Evolutionary conservation across 2,113 vertebrate species (phyloP).

Genomic region (Mesitornis unicolor): DNA sequence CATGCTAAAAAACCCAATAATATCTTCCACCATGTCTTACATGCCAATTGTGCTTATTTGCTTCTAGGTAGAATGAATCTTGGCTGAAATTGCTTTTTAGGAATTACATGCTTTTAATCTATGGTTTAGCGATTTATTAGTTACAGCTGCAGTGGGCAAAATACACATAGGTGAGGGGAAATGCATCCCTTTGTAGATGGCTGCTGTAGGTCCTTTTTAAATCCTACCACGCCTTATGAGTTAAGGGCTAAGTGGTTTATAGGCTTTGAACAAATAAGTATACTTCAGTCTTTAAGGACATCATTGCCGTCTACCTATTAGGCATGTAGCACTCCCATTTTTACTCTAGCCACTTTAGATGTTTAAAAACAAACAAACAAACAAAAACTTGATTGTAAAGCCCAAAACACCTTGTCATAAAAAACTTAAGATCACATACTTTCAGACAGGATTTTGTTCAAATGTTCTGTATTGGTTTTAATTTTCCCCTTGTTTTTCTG

Average conservation of each 20-base stretch:
- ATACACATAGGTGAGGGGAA: not conserved
- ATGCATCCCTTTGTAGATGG: not conserved
- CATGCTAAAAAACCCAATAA: not conserved
- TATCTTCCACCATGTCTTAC: not conserved
- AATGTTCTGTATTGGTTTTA: not conserved
- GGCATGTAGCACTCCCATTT: not conserved
- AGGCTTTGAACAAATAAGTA: not conserved
- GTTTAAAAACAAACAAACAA: not conserved
- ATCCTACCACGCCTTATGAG: not conserved
- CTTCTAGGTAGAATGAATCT: not conserved
- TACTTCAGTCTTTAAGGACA: not conserved
- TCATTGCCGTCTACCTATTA: not conserved
- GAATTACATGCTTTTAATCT: conserved; percentile 61
- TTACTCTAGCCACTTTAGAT: not conserved
- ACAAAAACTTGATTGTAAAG: not conserved
- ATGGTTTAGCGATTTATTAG: conserved; percentile 47
- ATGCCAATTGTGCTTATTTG: not conserved
- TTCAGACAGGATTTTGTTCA: not conserved
- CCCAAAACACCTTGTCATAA: not conserved
- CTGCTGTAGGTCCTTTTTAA: not conserved
- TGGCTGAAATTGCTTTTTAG: conserved; percentile 56
- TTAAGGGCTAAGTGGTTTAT: not conserved
- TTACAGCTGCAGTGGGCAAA: conserved; percentile 45
- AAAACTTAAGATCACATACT: not conserved
- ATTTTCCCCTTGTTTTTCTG: not conserved